Evolutionary conservation across 2,888 invertebrate genomes (phyloP).

Genomic region (Suillia variegata): DNA sequence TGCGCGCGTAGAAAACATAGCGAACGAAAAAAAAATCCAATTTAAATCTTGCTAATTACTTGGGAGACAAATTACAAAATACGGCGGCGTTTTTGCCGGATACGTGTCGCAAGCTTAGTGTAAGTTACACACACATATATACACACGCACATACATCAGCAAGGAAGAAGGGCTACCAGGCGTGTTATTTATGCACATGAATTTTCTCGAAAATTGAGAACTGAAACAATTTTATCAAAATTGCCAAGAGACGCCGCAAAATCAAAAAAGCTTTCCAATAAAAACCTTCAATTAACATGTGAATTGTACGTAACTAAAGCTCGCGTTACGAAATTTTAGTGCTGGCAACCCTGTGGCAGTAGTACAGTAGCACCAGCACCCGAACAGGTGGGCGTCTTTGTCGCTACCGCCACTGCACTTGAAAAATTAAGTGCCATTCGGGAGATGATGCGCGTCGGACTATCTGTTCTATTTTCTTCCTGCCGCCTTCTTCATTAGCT

Average conservation of each 20-base stretch:
- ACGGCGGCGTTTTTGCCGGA: constrained; percentile 1
- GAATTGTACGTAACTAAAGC: no score
- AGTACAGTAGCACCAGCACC: neutral
- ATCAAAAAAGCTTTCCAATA: no score
- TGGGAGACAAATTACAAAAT: constrained; percentile 54
- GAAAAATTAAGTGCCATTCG: constrained; percentile 49
- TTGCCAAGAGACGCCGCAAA: no score
- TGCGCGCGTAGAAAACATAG: constrained; percentile 14
- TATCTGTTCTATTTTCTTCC: no score
- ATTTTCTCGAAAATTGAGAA: no score
- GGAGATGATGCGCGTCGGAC: constrained; percentile 22
- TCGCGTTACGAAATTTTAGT: no score
- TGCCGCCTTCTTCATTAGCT: no score
- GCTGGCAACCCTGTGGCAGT: no score
- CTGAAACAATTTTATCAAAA: no score
- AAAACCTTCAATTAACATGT: no score
- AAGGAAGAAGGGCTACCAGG: no score
- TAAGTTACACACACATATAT: constrained; percentile 9
- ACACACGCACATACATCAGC: constrained; percentile 6
- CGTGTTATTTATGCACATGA: no score
- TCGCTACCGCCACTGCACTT: constrained; percentile 31
- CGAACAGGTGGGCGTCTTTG: constrained; percentile 30
- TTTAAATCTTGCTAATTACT: constrained; percentile 60
- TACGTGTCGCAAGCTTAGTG: neutral
- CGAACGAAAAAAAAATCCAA: constrained; percentile 40